Base-by-base conservation (phyloP, 2,888 invertebrate genomes). In the Corbicula japonica region DNA sequence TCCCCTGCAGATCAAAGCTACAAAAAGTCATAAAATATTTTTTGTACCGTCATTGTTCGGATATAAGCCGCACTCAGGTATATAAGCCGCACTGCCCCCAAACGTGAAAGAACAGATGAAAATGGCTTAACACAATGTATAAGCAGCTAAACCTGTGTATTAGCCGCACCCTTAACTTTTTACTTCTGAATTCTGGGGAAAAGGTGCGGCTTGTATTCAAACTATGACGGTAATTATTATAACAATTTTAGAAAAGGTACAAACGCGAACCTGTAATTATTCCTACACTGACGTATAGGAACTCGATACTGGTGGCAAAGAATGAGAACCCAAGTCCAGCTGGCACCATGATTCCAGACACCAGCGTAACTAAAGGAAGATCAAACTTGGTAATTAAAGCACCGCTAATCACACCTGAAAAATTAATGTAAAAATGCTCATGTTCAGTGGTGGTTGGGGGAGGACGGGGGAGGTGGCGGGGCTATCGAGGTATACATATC, bases 341-440 rank as follows among this genome's bases (percentile, higher is more conserved):
- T 21, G 58, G 58, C n/a, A 35, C 35, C 35, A 58, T 21, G 4
- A 58, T 58, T 6, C 32, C 4, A 1, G 58, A 58, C 28, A 58
- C 8, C 5, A 58, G 15, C 6, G 23, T n/a, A 5, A 58, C 58
- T 3, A 8, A 4, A 1, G 34, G 58, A 1, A 58, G 58, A 21
- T 38, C 58, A 21, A 58, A 15, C 21, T 8, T 10, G 3, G 30
- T 58, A 12, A 58, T 58, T 2, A 58, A 38, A 3, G 58, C n/a
- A 21, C 58, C 58, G 35, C 58, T 58, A 1, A 58, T 28, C 34
- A 58, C 58, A 58, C 58, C 58, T 58, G 21, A 21, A 58, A 58
- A 15, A 48, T n/a, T n/a, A n/a, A n/a, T n/a, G n/a, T n/a, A n/a
- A n/a, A n/a, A n/a, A n/a, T n/a, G n/a, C n/a, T n/a, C n/a, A n/a